phyloP scores from a whole-genome alignment of 2,113 vertebrate genomes.

The Paradoxurus hermaphroditus region DNA sequence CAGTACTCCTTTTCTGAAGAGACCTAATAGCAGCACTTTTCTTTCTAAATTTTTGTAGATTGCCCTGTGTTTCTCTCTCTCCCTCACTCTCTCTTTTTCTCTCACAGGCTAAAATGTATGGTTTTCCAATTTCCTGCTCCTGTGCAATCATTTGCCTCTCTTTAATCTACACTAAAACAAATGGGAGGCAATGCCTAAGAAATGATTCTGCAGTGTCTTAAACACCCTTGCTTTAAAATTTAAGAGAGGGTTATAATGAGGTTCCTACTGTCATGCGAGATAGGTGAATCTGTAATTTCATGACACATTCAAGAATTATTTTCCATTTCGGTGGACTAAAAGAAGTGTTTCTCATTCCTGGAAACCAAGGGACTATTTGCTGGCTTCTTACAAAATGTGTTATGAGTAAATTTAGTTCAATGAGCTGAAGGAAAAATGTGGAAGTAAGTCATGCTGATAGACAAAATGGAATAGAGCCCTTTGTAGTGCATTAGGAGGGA shows the following conservation, averaged over 20 bases:
- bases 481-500: constrained; percentile 3
- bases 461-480: constrained; percentile 31
- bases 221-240: constrained; percentile 61
- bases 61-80: background rate
- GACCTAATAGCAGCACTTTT: background rate
- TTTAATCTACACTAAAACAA: constrained; percentile 65
- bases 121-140: constrained; percentile 57
- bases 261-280: constrained; percentile 58
- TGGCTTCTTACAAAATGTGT: constrained; percentile 62
- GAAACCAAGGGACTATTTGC: constrained; percentile 62
- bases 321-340: constrained; percentile 62
- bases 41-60: constrained; percentile 2
- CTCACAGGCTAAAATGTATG: background rate
- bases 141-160: constrained; percentile 53
- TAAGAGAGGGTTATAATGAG: constrained; percentile 64
- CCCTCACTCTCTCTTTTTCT: background rate
- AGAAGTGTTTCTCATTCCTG: constrained; percentile 60
- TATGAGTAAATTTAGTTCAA: constrained; percentile 68
- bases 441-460: constrained; percentile 66
- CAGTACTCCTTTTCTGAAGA: constrained; percentile 16
- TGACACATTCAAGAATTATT: constrained; percentile 66
- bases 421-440: constrained; percentile 49
- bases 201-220: constrained; percentile 57
- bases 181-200: constrained; percentile 40
- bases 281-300: constrained; percentile 66